Percentiles rank a stretch among this genome's conserved stretches.
phyloP scores from a whole-genome alignment of 2,113 vertebrate species.

The Hemiscyllium ocellatum region DNA sequence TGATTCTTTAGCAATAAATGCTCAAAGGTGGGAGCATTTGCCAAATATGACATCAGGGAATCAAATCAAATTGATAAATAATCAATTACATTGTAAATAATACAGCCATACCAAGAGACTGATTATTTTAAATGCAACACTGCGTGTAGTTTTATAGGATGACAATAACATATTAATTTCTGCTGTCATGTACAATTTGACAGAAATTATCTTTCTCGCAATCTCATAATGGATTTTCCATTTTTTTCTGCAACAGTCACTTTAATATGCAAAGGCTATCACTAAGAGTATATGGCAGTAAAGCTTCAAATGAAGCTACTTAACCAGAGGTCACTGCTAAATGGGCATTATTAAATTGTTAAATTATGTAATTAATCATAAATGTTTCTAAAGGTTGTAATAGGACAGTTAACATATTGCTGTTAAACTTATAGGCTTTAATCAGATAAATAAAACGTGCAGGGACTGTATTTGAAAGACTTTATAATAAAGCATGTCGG shows the following conservation, averaged over 20 bases:
- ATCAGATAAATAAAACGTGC: neutral
- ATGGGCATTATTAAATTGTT: constrained; percentile 1
- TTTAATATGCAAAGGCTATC: neutral
- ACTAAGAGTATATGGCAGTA: neutral
- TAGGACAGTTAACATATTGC: neutral
- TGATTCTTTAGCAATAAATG: neutral
- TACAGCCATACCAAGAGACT: neutral
- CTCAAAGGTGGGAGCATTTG: neutral
- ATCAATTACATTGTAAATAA: neutral
- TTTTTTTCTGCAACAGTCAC: neutral
- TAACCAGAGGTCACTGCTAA: constrained; percentile 1
- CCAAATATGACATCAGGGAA: neutral
- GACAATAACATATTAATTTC: neutral
- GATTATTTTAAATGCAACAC: neutral
- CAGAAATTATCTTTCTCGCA: neutral
- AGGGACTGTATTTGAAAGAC: neutral
- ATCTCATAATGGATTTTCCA: neutral
- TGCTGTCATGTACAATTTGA: neutral
- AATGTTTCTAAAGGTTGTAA: neutral
- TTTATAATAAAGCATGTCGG: neutral
- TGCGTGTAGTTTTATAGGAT: neutral
- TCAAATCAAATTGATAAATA: neutral
- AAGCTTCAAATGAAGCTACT: neutral
- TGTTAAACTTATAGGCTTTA: neutral
- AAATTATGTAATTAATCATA: neutral